phyloP scores from a whole-genome alignment of 1,140 invertebrate species.

The Agraylea sexmaculata region DNA sequence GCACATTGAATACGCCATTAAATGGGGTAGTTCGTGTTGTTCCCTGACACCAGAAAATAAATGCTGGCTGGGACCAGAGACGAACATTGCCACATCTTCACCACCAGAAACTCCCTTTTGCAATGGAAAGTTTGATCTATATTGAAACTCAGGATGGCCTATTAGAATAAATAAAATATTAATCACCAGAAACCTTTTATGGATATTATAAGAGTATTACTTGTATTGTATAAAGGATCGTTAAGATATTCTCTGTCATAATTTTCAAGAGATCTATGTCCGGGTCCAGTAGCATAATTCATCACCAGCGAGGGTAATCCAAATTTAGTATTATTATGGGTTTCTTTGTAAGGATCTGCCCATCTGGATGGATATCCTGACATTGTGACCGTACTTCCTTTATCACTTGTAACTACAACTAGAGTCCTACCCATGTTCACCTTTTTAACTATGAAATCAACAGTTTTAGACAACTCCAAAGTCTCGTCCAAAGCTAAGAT shows the following conservation, averaged over 20 bases:
- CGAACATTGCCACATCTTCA: constrained; percentile 46
- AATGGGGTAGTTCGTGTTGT: constrained; percentile 55
- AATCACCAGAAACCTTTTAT: constrained; percentile 3
- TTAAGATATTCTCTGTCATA: too few species aligned
- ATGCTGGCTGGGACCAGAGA: constrained; percentile 41
- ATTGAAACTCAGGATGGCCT: constrained; percentile 25
- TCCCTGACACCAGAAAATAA: constrained; percentile 41
- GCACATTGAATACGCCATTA: constrained; percentile 54
- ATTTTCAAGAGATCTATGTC: too few species aligned
- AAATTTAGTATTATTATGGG: too few species aligned
- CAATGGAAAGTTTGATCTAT: constrained; percentile 34
- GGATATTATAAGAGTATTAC: too few species aligned
- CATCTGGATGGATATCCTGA: constrained; percentile 5
- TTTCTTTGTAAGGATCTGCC: constrained; percentile 3
- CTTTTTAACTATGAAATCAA: constrained; percentile 44
- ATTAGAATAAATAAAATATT: constrained; percentile 1
- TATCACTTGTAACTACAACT: constrained; percentile 58
- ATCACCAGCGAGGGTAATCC: too few species aligned
- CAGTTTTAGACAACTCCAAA: constrained; percentile 53
- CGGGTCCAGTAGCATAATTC: constrained; percentile 15
- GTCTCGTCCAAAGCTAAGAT: constrained; percentile 58
- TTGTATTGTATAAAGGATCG: too few species aligned
- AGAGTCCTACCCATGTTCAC: constrained; percentile 50
- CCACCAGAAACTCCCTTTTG: constrained; percentile 42
- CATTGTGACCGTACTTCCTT: constrained; percentile 52